Base-by-base conservation (phyloP, 2,113 vertebrate species). In the Erythrolamprus reginae region DNA sequence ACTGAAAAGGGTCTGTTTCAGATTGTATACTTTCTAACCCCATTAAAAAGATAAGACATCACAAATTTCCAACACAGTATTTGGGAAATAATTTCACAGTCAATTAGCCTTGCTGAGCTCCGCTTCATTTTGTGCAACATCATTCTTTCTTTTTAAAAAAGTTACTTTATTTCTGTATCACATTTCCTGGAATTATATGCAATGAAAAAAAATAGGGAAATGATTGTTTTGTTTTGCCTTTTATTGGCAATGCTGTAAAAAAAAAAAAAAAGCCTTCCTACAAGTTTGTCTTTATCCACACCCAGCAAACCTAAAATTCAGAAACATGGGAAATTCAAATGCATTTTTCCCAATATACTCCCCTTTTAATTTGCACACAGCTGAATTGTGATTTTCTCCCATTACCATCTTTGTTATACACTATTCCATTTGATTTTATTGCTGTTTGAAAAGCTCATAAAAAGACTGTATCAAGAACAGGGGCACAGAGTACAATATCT, bases 21-120 rank as follows among this genome's bases (percentile, higher is more conserved):
- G 55, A 58, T 86, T 87, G 12, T 2, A 83, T 48, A 7, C 24
- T 88, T 38, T 38, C 83, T 56, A 84, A 84, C 91, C 23, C n/a
- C 84, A 1, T 93, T 92, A 86, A 88, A 88, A 26, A 82, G 33
- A 0, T 21, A 90, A 13, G 90, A 52, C 65, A 21, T 94, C 52
- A 47, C 87, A 90, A 90, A 84, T 12, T 42, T 88, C 3, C 82
- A 65, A 45, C 0, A 24, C 0, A 42, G 10, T 52, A 38, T 84
- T 87, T 90, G 87, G 1, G 13, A 92, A 91, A 9, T 51, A 10
- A 28, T 87, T 91, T 86, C 90, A 65, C 51, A 84, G 89, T 48
- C 91, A 56, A 82, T 91, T 92, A 88, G 38, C 47, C 90, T 61
- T 33, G 51, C 3, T n/a, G 12, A 42, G 33, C 33, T 83, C 15